These are phyloP conservation scores for Lepilemur ruficaudatus DNA, from an alignment of 2,797 vertebrate species.

Conservation along the genomic window DNA sequence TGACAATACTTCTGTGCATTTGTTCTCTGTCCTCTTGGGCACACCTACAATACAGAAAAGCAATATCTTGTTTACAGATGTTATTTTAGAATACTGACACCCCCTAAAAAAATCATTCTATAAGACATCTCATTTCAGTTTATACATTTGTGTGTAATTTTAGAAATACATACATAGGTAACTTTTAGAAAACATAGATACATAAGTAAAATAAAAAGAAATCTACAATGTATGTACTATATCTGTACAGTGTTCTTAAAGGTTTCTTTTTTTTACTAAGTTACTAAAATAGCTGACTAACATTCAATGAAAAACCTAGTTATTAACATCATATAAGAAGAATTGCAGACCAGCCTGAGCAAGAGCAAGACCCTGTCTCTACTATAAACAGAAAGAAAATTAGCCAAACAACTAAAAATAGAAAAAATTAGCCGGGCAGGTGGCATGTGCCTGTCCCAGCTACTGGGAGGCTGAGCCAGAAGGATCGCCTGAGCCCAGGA, in stretches of 20 bases:
- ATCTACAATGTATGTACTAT: background rate
- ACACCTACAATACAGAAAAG: slow-evolving; percentile 87
- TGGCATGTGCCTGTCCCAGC: no score
- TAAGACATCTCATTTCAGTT: background rate
- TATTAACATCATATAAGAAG: slow-evolving; percentile 17
- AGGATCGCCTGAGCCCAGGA: no score
- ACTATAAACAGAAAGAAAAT: no score
- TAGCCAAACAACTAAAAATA: no score
- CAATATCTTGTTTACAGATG: background rate
- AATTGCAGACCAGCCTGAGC: background rate
- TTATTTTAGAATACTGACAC: background rate
- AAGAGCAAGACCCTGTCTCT: no score
- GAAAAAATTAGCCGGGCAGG: no score
- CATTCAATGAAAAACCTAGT: slow-evolving; percentile 6
- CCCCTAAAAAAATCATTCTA: background rate
- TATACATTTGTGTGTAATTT: background rate
- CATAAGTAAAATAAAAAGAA: background rate
- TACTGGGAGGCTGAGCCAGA: no score
- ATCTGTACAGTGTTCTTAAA: background rate
- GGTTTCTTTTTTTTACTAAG: background rate
- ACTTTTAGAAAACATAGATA: slow-evolving; percentile 21
- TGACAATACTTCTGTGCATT: slow-evolving; percentile 92
- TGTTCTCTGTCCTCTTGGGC: slow-evolving; percentile 93
- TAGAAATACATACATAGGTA: background rate
- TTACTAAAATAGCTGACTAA: slow-evolving; percentile 37